Evolutionary conservation across 2,113 vertebrate genomes (phyloP).

Genomic region (Poeciliopsis retropinna): DNA sequence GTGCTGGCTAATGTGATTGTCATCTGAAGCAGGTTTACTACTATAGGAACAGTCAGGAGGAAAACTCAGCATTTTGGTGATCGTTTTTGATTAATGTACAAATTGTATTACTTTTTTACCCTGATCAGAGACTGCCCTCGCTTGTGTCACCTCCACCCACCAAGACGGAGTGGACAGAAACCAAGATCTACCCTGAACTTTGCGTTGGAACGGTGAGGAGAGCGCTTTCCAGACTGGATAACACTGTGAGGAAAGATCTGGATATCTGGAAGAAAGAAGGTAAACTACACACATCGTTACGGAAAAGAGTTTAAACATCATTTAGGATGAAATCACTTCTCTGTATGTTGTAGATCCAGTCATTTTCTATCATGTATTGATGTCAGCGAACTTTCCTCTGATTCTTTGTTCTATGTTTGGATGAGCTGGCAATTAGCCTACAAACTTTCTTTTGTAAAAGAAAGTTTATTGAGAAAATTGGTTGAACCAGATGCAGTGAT

Average conservation of each 20-base stretch:
- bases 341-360: background rate
- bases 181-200: constrained; percentile 42
- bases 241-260: constrained; percentile 32
- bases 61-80: too few species aligned
- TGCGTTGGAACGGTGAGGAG: constrained; percentile 58
- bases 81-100: background rate
- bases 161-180: constrained; percentile 58
- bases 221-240: constrained; percentile 45
- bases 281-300: background rate
- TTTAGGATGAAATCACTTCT: background rate
- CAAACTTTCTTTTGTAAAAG: too few species aligned
- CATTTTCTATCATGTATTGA: too few species aligned
- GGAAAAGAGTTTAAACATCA: too few species aligned
- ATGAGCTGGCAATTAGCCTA: too few species aligned
- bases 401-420: too few species aligned
- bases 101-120: background rate
- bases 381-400: too few species aligned
- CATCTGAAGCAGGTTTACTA: too few species aligned
- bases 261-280: constrained; percentile 51
- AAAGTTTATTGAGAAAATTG: too few species aligned
- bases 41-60: too few species aligned
- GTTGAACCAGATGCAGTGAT: too few species aligned
- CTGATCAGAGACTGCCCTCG: constrained; percentile 41
- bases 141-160: constrained; percentile 45
- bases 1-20: too few species aligned